Evolutionary conservation across 2,113 vertebrate genomes (phyloP).

Genomic region (Ascaphus truei): DNA sequence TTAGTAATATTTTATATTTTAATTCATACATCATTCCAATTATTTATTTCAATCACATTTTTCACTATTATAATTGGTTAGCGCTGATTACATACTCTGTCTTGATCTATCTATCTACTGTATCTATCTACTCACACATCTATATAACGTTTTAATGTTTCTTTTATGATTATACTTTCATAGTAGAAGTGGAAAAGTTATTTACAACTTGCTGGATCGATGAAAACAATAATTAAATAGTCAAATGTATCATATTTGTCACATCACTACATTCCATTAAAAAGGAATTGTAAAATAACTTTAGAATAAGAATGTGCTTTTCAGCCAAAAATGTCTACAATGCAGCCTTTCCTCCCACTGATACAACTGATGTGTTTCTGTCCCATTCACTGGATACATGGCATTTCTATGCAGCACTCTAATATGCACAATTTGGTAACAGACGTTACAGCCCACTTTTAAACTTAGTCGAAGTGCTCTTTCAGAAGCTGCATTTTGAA

Average conservation of each 20-base stretch:
- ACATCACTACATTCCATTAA: constrained; percentile 5
- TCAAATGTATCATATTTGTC: not conserved
- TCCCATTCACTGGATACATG: constrained; percentile 50
- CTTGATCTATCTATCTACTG: too few species aligned
- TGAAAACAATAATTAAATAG: not conserved
- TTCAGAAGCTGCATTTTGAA: constrained; percentile 41
- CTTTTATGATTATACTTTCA: too few species aligned
- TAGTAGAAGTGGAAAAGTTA: too few species aligned
- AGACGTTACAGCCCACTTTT: constrained; percentile 50
- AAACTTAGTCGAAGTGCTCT: constrained; percentile 44
- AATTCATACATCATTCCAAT: too few species aligned
- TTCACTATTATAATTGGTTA: too few species aligned
- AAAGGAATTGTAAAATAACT: constrained; percentile 40
- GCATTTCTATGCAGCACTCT: constrained; percentile 49
- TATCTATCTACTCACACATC: too few species aligned
- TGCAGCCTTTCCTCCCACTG: constrained; percentile 60
- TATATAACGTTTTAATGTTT: too few species aligned
- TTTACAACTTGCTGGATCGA: too few species aligned
- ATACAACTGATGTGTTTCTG: constrained; percentile 46
- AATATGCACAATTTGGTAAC: constrained; percentile 44
- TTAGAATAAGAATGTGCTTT: constrained; percentile 50
- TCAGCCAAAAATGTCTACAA: constrained; percentile 62
- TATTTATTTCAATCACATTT: too few species aligned
- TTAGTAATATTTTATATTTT: too few species aligned
- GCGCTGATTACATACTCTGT: too few species aligned